Conservation (phyloP, 92 coral and sea anemone species). For the Virgularia gustaviana region DNA sequence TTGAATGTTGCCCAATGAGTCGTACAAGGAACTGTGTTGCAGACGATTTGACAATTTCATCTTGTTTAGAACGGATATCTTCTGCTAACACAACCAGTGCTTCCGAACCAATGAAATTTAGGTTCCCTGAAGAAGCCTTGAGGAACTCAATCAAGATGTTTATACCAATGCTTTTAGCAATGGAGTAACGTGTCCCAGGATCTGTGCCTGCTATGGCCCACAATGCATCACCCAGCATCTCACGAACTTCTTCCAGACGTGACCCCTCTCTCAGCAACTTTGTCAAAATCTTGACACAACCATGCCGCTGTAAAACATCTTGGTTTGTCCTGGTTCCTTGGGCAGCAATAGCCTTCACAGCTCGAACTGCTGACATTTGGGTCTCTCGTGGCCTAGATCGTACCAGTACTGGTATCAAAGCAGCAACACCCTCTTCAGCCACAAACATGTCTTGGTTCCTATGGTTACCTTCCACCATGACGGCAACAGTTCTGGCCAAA, state of each 20-base stretch:
- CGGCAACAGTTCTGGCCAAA: constrained; percentile 74
- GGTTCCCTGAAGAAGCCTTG: constrained; percentile 62
- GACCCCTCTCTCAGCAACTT: constrained; percentile 71
- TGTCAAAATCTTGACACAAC: constrained; percentile 91
- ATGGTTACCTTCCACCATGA: constrained; percentile 65
- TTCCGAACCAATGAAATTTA: constrained; percentile 90
- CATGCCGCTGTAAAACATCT: constrained; percentile 70
- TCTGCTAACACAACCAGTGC: constrained; percentile 86
- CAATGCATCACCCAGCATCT: constrained; percentile 79
- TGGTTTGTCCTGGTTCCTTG: constrained; percentile 74
- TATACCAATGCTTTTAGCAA: constrained; percentile 85
- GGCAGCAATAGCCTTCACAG: constrained; percentile 71
- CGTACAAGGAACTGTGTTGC: constrained; percentile 90
- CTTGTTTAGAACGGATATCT: constrained; percentile 79
- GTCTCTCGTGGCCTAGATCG: constrained; percentile 69
- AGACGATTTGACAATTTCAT: constrained; percentile 77
- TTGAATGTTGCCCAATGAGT: constrained; percentile 64
- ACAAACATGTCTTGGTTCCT: constrained; percentile 90
- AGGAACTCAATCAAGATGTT: constrained; percentile 77
- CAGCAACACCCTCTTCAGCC: constrained; percentile 78
- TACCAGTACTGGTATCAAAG: constrained; percentile 65
- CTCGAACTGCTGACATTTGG: constrained; percentile 88
- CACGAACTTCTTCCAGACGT: constrained; percentile 69
- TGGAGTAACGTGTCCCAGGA: constrained; percentile 62
- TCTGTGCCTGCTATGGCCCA: constrained; percentile 98